Conservation (phyloP, 2,113 vertebrate genomes). For the Onychorhynchus coronatus region DNA sequence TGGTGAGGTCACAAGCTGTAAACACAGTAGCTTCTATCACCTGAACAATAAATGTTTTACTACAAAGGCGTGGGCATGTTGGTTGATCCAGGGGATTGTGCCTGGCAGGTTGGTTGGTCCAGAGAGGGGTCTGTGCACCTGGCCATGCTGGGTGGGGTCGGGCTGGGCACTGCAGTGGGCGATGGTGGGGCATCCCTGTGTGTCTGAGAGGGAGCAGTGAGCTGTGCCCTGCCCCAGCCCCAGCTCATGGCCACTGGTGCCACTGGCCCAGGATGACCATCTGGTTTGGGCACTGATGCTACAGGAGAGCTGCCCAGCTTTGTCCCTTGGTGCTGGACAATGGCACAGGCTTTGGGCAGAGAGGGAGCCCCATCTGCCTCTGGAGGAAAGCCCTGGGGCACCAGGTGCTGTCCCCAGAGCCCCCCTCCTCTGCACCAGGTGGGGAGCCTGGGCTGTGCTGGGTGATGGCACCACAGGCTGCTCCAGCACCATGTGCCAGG, state of each 20-base stretch:
- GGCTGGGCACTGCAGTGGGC: neutral
- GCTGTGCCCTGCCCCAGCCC: neutral
- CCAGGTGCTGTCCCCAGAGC: neutral
- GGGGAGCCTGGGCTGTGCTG: fast-evolving
- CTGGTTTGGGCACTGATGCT: fast-evolving
- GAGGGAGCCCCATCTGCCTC: fast-evolving
- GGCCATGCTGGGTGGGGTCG: fast-evolving
- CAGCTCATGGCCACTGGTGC: fast-evolving
- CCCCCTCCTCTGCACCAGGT: neutral
- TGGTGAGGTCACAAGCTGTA: slow-evolving; percentile 73
- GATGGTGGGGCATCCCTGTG: fast-evolving
- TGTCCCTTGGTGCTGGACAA: neutral
- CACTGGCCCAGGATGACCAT: neutral
- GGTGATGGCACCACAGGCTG: fast-evolving
- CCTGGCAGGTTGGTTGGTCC: neutral
- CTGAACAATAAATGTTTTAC: slow-evolving; percentile 80
- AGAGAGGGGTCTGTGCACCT: neutral
- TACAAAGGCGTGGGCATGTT: slow-evolving; percentile 45
- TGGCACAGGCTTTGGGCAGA: fast-evolving
- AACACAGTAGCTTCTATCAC: slow-evolving; percentile 74
- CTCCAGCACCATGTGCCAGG: fast-evolving
- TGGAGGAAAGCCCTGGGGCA: neutral
- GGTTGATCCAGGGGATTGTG: slow-evolving; percentile 36
- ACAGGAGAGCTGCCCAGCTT: neutral
- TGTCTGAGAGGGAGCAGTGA: neutral